Conservation (phyloP, 2,113 vertebrate species). For the Stigmatopora nigra region DNA sequence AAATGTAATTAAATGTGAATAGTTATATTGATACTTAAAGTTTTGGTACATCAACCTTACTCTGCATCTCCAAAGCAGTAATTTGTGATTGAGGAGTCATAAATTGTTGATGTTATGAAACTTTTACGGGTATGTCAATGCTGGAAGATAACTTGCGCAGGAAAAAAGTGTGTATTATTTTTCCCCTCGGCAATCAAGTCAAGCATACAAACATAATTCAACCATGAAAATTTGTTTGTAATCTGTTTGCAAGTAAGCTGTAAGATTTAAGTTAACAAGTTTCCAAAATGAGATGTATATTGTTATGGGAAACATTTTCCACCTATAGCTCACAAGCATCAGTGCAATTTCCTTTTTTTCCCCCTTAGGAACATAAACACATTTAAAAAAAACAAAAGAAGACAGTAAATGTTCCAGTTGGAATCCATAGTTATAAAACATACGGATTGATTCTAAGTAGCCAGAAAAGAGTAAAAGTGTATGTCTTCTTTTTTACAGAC, state of each 20-base stretch:
- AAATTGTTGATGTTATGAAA: conserved; percentile 40
- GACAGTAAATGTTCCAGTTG: conserved; percentile 31
- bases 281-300: conserved; percentile 16
- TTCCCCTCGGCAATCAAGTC: conserved; percentile 35
- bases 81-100: conserved; percentile 39
- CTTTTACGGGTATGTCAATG: conserved; percentile 35
- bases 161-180: conserved; percentile 16
- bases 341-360: conserved; percentile 17
- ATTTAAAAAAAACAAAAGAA: conserved; percentile 28
- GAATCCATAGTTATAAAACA: background rate
- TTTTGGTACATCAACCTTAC: conserved; percentile 24
- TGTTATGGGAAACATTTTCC: conserved; percentile 2
- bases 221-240: conserved; percentile 13
- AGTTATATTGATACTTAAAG: conserved; percentile 43
- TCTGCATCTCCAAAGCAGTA: conserved; percentile 43
- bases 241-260: conserved; percentile 39
- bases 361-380: conserved; percentile 17
- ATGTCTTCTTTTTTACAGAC: background rate
- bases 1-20: background rate
- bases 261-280: conserved; percentile 42
- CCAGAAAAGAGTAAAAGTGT: background rate
- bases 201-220: conserved; percentile 54
- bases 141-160: conserved; percentile 19
- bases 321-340: conserved; percentile 33
- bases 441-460: too few species aligned